Evolutionary conservation across 1,140 invertebrate species (phyloP), one percentile per base, ranked within the genome.

Genomic region (Plectrocnemia conspersa): DNA sequence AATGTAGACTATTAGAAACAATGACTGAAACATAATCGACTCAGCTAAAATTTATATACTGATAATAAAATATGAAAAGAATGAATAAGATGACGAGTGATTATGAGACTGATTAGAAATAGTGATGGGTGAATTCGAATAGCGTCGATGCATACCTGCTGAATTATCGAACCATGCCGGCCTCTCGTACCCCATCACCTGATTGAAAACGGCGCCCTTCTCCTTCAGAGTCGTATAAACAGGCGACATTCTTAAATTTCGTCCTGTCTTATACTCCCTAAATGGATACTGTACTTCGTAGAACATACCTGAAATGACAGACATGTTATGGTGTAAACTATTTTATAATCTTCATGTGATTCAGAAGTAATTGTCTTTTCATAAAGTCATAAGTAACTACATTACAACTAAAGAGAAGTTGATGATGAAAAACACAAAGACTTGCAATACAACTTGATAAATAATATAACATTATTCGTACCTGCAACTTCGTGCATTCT

Each of bases 111-210:
- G n/a, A n/a, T n/a, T 7, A 29, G 6, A 29, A 29, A 29, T 29
- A 29, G 6, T 29, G 6, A 29, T n/a, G 6, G 6, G n/a, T 29
- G 27, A 29, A 29, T 29, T 29, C n/a, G 6, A 6, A 29, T 6
- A 7, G 6, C n/a, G n/a, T 38, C 7, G 23, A 49, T 18, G 15
- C 3, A 29, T 10, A 49, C 46, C 4, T 15, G 13, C 22, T 21
- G 21, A 16, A 50, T 77, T 65, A 54, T 90, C 83, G 73, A 97
- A 99, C 82, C 91, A 98, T 27, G 90, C 83, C 0, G 96, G 91
- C 61, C 96, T 77, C 71, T 99, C 97, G 70, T 98, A 99, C 1
- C 95, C 96, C 93, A 98, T 98, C 21, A 93, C 92, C 72, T 98
- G 94, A 6, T 92, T 92, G 76, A 98, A 99, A 9, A 96, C 86